phyloP scores from a whole-genome alignment of 2,797 vertebrate genomes.

The Arrhamphus sclerolepis region DNA sequence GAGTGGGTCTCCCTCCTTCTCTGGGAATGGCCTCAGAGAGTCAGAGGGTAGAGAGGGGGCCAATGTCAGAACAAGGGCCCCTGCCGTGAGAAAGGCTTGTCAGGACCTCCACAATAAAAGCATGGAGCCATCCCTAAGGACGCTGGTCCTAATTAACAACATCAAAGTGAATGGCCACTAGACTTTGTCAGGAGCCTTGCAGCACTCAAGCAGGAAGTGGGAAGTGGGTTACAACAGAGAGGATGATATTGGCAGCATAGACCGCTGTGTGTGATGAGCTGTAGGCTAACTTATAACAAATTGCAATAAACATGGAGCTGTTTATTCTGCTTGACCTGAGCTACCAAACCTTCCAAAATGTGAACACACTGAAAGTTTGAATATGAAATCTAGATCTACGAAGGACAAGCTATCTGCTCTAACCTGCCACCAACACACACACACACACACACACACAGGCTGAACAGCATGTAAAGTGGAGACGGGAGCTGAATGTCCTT shows the following conservation, averaged over 20 bases:
- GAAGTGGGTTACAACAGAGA: slow-evolving; percentile 19
- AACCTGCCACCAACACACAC: too few species aligned
- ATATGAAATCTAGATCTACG: slow-evolving; percentile 19
- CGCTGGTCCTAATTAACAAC: slow-evolving; percentile 67
- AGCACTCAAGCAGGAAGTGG: slow-evolving; percentile 17
- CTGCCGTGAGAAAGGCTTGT: slow-evolving; percentile 74
- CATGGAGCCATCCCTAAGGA: slow-evolving; percentile 53
- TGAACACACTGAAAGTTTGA: background rate
- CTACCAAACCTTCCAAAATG: background rate
- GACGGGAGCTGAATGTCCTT: slow-evolving; percentile 53
- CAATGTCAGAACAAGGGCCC: slow-evolving; percentile 69
- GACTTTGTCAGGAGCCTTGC: slow-evolving; percentile 42
- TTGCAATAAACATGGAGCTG: background rate
- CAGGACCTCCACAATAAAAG: slow-evolving; percentile 63
- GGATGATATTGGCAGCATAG: slow-evolving; percentile 12
- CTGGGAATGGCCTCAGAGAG: slow-evolving; percentile 57
- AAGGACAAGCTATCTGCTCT: slow-evolving; percentile 36
- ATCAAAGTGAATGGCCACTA: slow-evolving; percentile 58
- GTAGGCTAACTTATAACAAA: slow-evolving; percentile 7
- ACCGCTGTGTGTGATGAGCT: slow-evolving; percentile 12
- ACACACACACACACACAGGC: background rate
- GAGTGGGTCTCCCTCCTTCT: slow-evolving; percentile 56
- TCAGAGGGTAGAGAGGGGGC: slow-evolving; percentile 63
- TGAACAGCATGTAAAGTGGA: slow-evolving; percentile 44
- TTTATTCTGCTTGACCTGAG: background rate